Conservation (phyloP, 1,140 invertebrate species). For the Sarcophaga peregrina region DNA sequence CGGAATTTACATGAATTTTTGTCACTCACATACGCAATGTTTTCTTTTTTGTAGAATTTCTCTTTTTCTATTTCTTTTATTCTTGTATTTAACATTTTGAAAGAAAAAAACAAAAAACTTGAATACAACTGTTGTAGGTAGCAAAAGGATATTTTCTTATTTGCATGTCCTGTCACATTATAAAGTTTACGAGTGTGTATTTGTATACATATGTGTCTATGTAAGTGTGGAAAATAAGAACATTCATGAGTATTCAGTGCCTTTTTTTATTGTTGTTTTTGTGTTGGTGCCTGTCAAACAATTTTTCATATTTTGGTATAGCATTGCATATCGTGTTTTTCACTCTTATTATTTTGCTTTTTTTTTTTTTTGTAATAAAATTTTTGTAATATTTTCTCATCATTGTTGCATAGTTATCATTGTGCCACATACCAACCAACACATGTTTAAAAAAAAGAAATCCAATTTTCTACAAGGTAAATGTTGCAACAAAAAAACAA, state of each 20-base stretch:
- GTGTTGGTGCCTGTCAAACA: background rate
- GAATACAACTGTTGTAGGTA: background rate
- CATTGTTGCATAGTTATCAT: constrained; percentile 17
- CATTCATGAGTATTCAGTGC: background rate
- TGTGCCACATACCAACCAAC: background rate
- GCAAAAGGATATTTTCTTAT: constrained; percentile 23
- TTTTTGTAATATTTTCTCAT: background rate
- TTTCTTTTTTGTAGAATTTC: too few relatives aligned
- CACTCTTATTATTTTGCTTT: background rate
- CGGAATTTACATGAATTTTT: background rate
- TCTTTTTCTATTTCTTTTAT: too few relatives aligned
- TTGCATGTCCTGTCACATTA: constrained; percentile 26
- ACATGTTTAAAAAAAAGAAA: background rate
- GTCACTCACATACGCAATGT: background rate
- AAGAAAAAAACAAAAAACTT: background rate
- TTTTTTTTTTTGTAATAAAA: background rate
- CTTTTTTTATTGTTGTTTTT: background rate
- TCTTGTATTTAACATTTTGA: background rate
- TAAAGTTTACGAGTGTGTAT: background rate
- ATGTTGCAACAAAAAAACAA: too few relatives aligned
- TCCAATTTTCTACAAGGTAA: background rate
- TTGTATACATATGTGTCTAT: background rate
- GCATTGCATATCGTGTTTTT: background rate
- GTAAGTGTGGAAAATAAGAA: background rate
- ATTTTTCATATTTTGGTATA: background rate